Evolutionary conservation across 2,888 invertebrate species (phyloP), one percentile per base, ranked within the genome.

Genomic region (Hypomecis punctinalis): DNA sequence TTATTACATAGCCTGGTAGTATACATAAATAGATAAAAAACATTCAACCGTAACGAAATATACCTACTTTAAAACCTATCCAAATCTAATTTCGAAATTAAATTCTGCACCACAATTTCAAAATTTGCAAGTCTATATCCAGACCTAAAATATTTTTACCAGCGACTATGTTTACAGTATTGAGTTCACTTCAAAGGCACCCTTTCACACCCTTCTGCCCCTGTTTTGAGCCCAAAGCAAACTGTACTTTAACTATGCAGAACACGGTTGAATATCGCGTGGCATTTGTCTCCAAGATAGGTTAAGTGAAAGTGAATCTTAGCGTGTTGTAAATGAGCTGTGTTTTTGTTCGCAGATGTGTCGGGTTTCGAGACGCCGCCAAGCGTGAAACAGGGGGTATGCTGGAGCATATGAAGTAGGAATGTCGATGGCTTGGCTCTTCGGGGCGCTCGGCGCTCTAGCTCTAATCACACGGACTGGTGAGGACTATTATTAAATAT

Each of bases 391-490:
- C 80, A 81, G 72, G 77, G 74, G 85, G 85, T 87, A 89, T 89
- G 88, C 82, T 79, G 71, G 80, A 83, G 65, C 83, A 83, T 84
- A 81, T 80, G 80, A 85, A 79, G 82, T 88, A 89, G 85, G 76
- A 75, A 89, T 88, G 87, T 79, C 86, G 78, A 83, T 83, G 80
- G 84, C 82, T 69, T 81, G 87, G 60, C 84, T 91, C 68, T 83
- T 90, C 70, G 83, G 84, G 61, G 88, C 87, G 73, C 79, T 91
- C 48, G 88, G 90, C 75, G 86, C 86, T 66, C 80, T 92, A 63
- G 86, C 89, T 71, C 81, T 91, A 68, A 83, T 91, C 75, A 85
- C 84, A 57, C 80, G 84, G 51, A 92, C 91, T 80, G 91, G 91
- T 91, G 75, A 82, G 85, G 65, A 9, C 13, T 47, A 48, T 54